Evolutionary conservation across 2,888 invertebrate species (phyloP).

Genomic region (Drosophila niveifrons): DNA sequence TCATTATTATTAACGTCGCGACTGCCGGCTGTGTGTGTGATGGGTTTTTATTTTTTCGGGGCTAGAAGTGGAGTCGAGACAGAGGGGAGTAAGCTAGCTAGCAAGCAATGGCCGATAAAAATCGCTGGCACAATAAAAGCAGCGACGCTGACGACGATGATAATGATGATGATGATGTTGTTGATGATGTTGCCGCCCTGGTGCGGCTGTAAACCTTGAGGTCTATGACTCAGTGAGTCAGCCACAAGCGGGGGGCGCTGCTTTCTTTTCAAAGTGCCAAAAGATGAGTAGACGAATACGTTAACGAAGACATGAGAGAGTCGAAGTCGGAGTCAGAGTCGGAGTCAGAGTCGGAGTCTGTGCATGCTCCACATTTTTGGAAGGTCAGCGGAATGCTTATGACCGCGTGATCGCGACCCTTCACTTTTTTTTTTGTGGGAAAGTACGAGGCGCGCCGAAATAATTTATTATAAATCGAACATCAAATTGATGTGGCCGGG

Average conservation of each 20-base stretch:
- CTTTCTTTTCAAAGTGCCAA: slow-evolving; percentile 61
- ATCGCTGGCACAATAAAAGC: slow-evolving; percentile 57
- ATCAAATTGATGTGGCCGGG: slow-evolving; percentile 55
- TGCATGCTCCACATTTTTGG: slow-evolving; percentile 63
- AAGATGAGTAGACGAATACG: slow-evolving; percentile 49
- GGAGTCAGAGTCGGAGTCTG: slow-evolving; percentile 5
- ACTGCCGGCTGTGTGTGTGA: slow-evolving; percentile 32
- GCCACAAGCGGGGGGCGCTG: slow-evolving; percentile 50
- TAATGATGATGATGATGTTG: neutral
- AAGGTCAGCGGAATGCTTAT: slow-evolving; percentile 63
- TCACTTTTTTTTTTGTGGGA: slow-evolving; percentile 76
- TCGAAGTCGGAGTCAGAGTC: slow-evolving; percentile 16
- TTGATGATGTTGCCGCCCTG: slow-evolving; percentile 31
- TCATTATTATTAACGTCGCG: slow-evolving; percentile 63
- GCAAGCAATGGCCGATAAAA: slow-evolving; percentile 68
- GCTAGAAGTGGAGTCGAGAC: neutral
- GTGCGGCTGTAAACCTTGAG: slow-evolving; percentile 79
- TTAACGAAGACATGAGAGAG: neutral
- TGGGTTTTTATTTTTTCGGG: slow-evolving; percentile 12
- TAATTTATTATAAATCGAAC: slow-evolving; percentile 74
- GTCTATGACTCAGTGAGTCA: slow-evolving; percentile 72
- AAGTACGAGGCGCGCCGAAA: slow-evolving; percentile 64
- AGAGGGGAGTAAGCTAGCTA: slow-evolving; percentile 38
- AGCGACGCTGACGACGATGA: slow-evolving; percentile 36
- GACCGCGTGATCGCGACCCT: slow-evolving; percentile 58